Conservation (phyloP, 1,140 invertebrate species). For the Micrasema minimum region DNA sequence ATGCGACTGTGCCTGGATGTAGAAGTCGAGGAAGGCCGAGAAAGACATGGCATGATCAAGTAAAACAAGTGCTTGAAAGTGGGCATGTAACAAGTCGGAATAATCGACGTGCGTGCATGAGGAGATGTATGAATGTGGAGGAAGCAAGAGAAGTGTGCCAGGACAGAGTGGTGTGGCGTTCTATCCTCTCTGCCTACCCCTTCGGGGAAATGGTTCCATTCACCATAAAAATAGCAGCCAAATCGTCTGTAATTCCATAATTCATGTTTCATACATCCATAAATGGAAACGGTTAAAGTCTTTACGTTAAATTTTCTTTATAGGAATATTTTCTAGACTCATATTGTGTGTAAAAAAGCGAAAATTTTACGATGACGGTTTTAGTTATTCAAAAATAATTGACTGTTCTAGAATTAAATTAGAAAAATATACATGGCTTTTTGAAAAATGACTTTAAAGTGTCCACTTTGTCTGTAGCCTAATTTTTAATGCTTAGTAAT, state of each 20-base stretch:
- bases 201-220: conserved; percentile 17
- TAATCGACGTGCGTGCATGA: too few relatives aligned
- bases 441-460: too few relatives aligned
- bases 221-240: conserved; percentile 14
- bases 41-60: too few relatives aligned
- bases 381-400: not conserved
- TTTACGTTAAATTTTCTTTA: conserved; percentile 1
- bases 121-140: too few relatives aligned
- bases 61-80: too few relatives aligned
- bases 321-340: not conserved
- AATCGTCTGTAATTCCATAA: conserved; percentile 6
- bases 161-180: too few relatives aligned
- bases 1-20: not conserved
- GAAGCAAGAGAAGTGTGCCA: too few relatives aligned
- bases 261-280: conserved; percentile 1
- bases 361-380: not conserved
- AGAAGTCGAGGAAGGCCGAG: too few relatives aligned
- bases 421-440: not conserved
- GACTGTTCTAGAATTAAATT: not conserved
- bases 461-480: too few relatives aligned
- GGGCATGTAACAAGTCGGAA: too few relatives aligned
- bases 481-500: too few relatives aligned
- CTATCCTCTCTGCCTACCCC: too few relatives aligned
- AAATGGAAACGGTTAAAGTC: not conserved
- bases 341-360: not conserved